Evolutionary conservation across 2,113 vertebrate species (phyloP), one percentile per base, ranked within the genome.

Genomic region (Strigops habroptila): DNA sequence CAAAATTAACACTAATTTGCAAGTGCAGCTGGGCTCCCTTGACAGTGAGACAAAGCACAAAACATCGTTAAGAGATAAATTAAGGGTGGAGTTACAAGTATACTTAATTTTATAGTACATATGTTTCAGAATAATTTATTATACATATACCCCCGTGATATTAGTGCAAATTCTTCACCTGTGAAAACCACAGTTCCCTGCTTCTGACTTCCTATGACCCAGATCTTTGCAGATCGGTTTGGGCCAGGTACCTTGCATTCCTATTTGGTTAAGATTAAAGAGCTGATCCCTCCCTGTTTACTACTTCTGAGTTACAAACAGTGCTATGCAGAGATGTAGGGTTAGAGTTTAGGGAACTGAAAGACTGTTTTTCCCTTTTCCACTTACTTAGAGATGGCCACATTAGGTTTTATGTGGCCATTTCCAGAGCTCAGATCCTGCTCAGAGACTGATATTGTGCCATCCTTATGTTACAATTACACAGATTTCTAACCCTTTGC

Each of bases 1-100:
- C 88, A 96, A 83, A 93, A 90, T 79, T 88, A 92, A 73, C 67
- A 49, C 52, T 76, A 52, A 91, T 95, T 94, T 92, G 88, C 86
- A 91, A 90, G 70, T 48, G 53, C 92, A 96, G 86, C 83, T 94
- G 88, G 80, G 65, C 57, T 95, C 91, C 62, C 86, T 76, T 79
- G 69, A 65, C 67, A 90, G 55, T 12, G 57, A 94, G n/a, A 88
- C 94, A 90, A 77, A 86, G 83, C 53, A 82, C 59, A 89, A 84
- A 92, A 82, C 46, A 76, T 62, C 55, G 44, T 51, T 68, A 43
- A 89, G 74, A 68, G 76, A 81, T 86, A 92, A 90, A 79, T 41
- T 46, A 52, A 57, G 86, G 57, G 80, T 65, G 83, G 76, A 93
- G 83, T 81, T 80, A 67, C 44, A 60, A 10, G 70, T 55, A 70